phyloP scores from a whole-genome alignment of 2,797 vertebrate species.

The Xyrichtys novacula region DNA sequence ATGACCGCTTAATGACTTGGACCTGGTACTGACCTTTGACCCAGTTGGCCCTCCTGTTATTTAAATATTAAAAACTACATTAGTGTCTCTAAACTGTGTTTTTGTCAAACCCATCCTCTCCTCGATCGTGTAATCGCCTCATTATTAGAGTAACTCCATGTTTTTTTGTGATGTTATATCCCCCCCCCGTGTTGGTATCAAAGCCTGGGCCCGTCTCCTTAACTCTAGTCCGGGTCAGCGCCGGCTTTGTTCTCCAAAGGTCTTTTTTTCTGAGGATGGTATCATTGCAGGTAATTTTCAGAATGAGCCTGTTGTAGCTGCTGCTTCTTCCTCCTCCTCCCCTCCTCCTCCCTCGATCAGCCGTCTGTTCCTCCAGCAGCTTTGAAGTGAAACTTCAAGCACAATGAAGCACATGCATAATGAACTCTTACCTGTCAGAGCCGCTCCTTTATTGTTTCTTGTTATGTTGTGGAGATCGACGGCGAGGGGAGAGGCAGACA shows the following conservation, averaged over 20 bases:
- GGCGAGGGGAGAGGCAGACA: constrained; percentile 50
- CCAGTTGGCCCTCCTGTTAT: constrained; percentile 16
- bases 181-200: constrained; percentile 65
- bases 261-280: constrained; percentile 73
- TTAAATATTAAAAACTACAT: constrained; percentile 9
- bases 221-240: constrained; percentile 74
- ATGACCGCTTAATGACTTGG: no score
- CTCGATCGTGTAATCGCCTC: constrained; percentile 9
- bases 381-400: constrained; percentile 83
- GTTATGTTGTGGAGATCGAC: constrained; percentile 71
- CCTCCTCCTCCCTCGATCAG: constrained; percentile 59
- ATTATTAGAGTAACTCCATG: constrained; percentile 33
- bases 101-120: constrained; percentile 10
- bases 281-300: constrained; percentile 81
- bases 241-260: constrained; percentile 74
- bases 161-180: constrained; percentile 49
- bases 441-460: constrained; percentile 67
- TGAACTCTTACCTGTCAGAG: constrained; percentile 81
- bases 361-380: constrained; percentile 72
- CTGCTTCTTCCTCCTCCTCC: constrained; percentile 36
- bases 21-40: no score
- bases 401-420: constrained; percentile 79
- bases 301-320: constrained; percentile 70
- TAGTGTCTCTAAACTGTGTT: constrained; percentile 11
- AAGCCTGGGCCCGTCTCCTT: constrained; percentile 63